Conservation (phyloP, 1,140 invertebrate species). For the Hypsibius dujardini region DNA sequence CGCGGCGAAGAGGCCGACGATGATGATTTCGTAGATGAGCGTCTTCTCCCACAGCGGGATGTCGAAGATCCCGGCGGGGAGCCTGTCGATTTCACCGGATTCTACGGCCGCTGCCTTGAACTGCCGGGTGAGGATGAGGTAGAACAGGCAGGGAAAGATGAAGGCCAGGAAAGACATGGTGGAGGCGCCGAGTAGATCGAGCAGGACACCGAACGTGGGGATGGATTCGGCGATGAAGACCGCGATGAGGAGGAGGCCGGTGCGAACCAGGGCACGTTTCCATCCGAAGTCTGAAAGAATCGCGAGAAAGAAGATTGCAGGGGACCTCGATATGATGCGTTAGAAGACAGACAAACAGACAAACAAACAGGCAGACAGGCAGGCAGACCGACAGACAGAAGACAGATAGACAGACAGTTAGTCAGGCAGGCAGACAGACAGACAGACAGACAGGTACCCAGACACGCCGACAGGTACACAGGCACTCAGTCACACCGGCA, state of each 20-base stretch:
- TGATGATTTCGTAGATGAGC: constrained; percentile 41
- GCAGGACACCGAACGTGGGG: constrained; percentile 68
- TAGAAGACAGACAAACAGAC: no score
- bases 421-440: no score
- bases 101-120: background rate
- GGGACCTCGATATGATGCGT: no score
- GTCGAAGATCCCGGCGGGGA: background rate
- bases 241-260: constrained; percentile 47
- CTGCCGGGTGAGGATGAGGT: constrained; percentile 35
- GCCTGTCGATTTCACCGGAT: background rate
- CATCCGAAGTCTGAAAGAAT: constrained; percentile 52
- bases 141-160: constrained; percentile 63
- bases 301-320: no score
- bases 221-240: constrained; percentile 61
- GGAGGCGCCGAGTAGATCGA: constrained; percentile 64
- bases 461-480: no score
- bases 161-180: constrained; percentile 64
- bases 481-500: no score
- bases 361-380: no score
- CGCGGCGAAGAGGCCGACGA: constrained; percentile 43
- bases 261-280: constrained; percentile 53
- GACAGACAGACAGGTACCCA: no score
- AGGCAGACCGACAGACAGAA: no score
- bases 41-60: constrained; percentile 35
- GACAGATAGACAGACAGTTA: no score